These are phyloP conservation scores for Seriola rivoliana DNA, from an alignment of 2,113 vertebrate genomes.

Conservation along the genomic window DNA sequence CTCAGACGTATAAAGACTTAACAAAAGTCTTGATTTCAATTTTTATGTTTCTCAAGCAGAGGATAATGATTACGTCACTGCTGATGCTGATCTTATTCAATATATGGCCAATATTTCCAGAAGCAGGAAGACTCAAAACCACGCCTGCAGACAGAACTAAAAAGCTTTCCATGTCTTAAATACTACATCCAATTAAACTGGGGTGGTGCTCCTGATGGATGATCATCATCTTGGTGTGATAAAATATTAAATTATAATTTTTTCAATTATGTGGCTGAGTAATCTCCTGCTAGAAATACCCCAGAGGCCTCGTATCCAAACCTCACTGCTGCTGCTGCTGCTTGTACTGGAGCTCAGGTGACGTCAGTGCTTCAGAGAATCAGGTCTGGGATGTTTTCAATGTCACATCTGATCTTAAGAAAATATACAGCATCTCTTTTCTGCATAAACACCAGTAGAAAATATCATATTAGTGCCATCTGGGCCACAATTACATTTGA, in stretches of 20 bases:
- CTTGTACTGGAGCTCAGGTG: not conserved
- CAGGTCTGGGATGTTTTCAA: not conserved
- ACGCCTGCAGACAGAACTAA: not conserved
- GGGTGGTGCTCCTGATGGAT: slow-evolving; percentile 11
- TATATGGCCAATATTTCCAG: not conserved
- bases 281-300: slow-evolving; percentile 47
- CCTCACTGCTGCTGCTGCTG: not conserved
- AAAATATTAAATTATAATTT: slow-evolving; percentile 43
- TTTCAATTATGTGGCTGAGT: slow-evolving; percentile 19
- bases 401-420: not conserved
- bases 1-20: not conserved
- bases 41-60: not conserved
- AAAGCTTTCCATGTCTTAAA: not conserved
- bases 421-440: not conserved
- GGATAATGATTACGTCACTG: not conserved
- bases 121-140: not conserved
- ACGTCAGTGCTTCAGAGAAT: slow-evolving; percentile 19
- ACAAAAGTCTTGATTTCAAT: not conserved
- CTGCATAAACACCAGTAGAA: not conserved
- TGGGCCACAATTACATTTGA: not conserved
- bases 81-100: not conserved
- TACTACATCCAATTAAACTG: slow-evolving; percentile 12
- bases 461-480: not conserved
- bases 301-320: slow-evolving; percentile 3
- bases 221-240: slow-evolving; percentile 15